These are phyloP conservation scores for Psittacus erithacus DNA, from an alignment of 2,113 vertebrate species.

Conservation along the genomic window DNA sequence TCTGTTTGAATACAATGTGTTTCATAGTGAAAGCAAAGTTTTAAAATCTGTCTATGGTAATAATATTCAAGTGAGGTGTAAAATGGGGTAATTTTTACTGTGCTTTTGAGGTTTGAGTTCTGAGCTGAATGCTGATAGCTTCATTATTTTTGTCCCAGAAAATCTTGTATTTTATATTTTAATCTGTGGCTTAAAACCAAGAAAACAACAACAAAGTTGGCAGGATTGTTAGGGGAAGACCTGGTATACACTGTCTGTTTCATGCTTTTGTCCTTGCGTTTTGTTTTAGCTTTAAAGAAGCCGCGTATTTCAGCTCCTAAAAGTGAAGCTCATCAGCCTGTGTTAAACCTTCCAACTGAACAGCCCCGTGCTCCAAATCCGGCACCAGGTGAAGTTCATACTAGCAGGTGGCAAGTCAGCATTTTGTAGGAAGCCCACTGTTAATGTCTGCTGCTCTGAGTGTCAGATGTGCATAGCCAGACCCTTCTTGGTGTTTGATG, in stretches of 20 bases:
- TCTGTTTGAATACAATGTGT: background rate
- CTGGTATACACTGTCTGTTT: background rate
- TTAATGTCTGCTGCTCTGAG: background rate
- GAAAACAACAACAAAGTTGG: background rate
- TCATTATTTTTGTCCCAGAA: background rate
- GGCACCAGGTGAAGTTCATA: slow-evolving; percentile 64
- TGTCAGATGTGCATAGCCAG: rapidly evolving
- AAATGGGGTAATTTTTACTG: background rate
- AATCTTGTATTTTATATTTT: background rate
- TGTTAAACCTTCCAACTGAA: slow-evolving; percentile 57
- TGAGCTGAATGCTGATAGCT: background rate
- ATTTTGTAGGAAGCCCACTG: background rate
- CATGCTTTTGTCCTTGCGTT: slow-evolving; percentile 18
- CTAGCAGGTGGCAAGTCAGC: background rate
- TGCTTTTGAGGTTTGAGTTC: background rate
- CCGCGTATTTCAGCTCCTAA: slow-evolving; percentile 68
- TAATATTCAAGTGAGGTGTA: background rate
- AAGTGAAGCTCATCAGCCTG: slow-evolving; percentile 53
- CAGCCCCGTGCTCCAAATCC: slow-evolving; percentile 68
- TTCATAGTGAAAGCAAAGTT: background rate
- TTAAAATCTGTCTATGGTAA: background rate
- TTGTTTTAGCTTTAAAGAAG: slow-evolving; percentile 75
- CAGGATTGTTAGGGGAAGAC: background rate
- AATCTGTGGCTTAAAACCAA: background rate
- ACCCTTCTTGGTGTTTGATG: background rate